Conservation (phyloP, 2,797 vertebrate species). For the Darevskia nairensis region DNA sequence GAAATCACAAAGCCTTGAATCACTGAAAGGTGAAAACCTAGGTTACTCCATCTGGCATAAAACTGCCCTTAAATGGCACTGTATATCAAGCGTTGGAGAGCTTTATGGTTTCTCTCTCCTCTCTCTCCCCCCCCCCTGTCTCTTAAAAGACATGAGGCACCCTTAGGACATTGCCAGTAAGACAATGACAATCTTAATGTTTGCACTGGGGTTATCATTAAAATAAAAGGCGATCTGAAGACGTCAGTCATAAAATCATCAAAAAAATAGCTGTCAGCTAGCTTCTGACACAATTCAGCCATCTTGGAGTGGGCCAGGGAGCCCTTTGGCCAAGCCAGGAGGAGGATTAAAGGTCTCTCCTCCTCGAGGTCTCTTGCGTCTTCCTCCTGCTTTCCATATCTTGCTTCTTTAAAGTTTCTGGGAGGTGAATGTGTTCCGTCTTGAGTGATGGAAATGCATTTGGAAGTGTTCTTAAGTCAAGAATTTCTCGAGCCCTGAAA, state of each 20-base stretch:
- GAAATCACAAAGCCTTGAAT: not conserved
- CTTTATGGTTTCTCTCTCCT: slow-evolving; percentile 48
- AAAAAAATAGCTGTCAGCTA: slow-evolving; percentile 72
- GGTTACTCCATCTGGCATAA: slow-evolving; percentile 33
- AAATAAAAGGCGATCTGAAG: slow-evolving; percentile 73
- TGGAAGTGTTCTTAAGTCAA: slow-evolving; percentile 69
- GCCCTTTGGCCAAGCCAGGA: slow-evolving; percentile 69
- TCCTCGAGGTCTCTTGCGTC: slow-evolving; percentile 2
- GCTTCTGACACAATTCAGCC: slow-evolving; percentile 73
- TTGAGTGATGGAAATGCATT: slow-evolving; percentile 67
- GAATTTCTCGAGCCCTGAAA: slow-evolving; percentile 67
- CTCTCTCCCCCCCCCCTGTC: slow-evolving; percentile 12
- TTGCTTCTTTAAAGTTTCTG: slow-evolving; percentile 59
- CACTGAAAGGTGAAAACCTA: not conserved
- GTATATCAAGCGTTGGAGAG: slow-evolving; percentile 45
- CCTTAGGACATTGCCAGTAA: slow-evolving; percentile 50
- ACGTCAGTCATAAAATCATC: slow-evolving; percentile 72
- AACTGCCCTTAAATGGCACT: slow-evolving; percentile 63
- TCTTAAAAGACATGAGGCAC: slow-evolving; percentile 46
- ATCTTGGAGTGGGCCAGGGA: slow-evolving; percentile 68
- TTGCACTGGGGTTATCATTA: slow-evolving; percentile 71
- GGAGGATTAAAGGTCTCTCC: slow-evolving; percentile 65
- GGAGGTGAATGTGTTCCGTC: slow-evolving; percentile 57
- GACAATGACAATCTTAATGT: slow-evolving; percentile 67
- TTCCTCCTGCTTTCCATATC: slow-evolving; percentile 45